These are phyloP conservation scores for Anolis carolinensis DNA, from an alignment of 2,113 vertebrate genomes.

Conservation along the genomic window DNA sequence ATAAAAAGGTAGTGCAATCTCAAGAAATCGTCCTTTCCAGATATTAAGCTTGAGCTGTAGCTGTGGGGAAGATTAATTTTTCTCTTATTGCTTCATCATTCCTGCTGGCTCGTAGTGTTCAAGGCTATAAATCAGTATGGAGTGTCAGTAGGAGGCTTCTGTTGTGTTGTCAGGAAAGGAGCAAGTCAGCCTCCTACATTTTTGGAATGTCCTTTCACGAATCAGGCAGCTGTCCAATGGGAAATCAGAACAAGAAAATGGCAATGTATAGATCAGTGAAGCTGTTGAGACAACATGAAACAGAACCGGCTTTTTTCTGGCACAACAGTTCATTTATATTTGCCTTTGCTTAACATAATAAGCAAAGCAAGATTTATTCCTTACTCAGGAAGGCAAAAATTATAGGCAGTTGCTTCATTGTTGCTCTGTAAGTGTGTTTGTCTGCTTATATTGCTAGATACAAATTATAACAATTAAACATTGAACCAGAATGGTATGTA, in stretches of 20 bases:
- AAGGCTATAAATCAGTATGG: background rate
- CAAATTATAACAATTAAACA: background rate
- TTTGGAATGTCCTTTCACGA: conserved; percentile 8
- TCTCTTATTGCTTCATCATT: conserved; percentile 12
- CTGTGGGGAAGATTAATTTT: background rate
- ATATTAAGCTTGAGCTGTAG: background rate
- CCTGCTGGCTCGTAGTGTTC: background rate
- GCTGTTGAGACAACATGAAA: background rate
- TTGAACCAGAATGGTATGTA: background rate
- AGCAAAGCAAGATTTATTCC: conserved; percentile 2
- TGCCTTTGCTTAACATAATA: background rate
- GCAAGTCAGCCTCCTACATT: conserved; percentile 8
- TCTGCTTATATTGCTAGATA: no score
- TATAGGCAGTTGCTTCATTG: background rate
- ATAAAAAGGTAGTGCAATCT: background rate
- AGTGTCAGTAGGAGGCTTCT: conserved; percentile 15
- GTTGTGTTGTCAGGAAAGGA: background rate
- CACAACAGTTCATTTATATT: background rate
- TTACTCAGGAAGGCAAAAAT: background rate
- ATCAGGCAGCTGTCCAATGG: background rate
- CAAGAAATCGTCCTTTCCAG: background rate
- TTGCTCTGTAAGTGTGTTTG: background rate
- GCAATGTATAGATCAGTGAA: background rate
- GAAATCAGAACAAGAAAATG: background rate
- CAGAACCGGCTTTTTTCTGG: background rate